Percentiles rank a stretch among this genome's conserved stretches.
Evolutionary conservation across 2,797 vertebrate species (phyloP).

Genomic region (Garrulus glandarius): DNA sequence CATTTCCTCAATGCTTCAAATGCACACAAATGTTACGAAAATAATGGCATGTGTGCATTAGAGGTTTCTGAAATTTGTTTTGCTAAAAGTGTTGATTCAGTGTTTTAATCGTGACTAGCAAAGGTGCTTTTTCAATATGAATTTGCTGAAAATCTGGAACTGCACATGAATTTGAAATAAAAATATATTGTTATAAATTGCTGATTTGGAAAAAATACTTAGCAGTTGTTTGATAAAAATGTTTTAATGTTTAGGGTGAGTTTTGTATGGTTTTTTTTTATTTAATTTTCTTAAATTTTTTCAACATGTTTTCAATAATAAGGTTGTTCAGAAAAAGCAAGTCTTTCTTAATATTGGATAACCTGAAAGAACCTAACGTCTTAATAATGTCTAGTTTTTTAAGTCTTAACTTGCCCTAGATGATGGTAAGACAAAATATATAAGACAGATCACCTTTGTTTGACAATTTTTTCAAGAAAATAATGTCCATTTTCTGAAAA

Average conservation of each 20-base stretch:
- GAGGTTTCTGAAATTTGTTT: background rate
- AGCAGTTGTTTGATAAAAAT: background rate
- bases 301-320: background rate
- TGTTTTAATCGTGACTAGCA: background rate
- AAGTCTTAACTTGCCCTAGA: background rate
- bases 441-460: background rate
- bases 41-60: background rate
- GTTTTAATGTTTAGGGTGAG: background rate
- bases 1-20: background rate
- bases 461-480: background rate
- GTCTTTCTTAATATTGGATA: background rate
- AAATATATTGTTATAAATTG: background rate
- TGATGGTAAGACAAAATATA: background rate
- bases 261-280: rapidly evolving
- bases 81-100: background rate
- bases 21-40: background rate
- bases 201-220: background rate
- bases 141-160: background rate
- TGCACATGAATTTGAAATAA: background rate
- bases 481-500: background rate
- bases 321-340: background rate
- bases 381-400: background rate
- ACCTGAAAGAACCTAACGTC: background rate
- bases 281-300: background rate
- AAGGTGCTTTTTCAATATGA: background rate